Conservation (phyloP, 35 echinoderm and acorn worm genomes). For the Apostichopus californicus region DNA sequence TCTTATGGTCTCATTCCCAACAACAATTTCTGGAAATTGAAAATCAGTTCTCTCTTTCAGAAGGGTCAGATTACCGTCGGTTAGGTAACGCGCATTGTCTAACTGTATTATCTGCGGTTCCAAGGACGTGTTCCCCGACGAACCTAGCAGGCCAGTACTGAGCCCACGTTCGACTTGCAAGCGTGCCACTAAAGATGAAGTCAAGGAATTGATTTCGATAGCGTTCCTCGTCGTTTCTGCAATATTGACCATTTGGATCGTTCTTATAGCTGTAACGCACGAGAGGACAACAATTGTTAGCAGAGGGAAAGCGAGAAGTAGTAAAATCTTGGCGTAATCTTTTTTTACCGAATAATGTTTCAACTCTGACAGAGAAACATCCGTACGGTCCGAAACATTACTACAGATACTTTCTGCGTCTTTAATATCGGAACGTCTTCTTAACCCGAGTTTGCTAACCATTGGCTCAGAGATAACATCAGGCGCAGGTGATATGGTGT, state of each 20-base stretch:
- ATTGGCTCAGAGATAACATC: not conserved
- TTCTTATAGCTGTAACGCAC: not conserved
- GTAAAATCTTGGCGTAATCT: slow-evolving; percentile 1
- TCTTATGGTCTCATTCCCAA: not conserved
- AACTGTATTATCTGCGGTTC: not conserved
- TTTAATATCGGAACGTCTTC: not conserved
- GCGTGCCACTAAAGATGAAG: not conserved
- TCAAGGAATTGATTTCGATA: not conserved
- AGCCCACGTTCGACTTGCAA: slow-evolving; percentile 15
- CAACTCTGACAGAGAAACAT: not conserved
- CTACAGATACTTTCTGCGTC: slow-evolving; percentile 5
- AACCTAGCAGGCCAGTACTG: slow-evolving; percentile 7
- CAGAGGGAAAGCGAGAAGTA: not conserved
- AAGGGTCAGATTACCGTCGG: not conserved
- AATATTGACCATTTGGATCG: not conserved
- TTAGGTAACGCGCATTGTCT: not conserved
- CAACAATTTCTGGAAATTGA: not conserved
- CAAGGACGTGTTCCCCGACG: not conserved
- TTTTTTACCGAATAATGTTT: not conserved
- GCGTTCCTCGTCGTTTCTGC: not conserved
- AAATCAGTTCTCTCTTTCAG: not conserved
- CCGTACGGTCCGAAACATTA: not conserved
- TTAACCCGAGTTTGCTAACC: not conserved
- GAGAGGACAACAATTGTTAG: slow-evolving; percentile 1
- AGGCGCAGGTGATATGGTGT: slow-evolving; percentile 14